Evolutionary conservation across 1,140 invertebrate genomes (phyloP), one percentile per base, ranked within the genome.

Genomic region (Drosophila dunni): DNA sequence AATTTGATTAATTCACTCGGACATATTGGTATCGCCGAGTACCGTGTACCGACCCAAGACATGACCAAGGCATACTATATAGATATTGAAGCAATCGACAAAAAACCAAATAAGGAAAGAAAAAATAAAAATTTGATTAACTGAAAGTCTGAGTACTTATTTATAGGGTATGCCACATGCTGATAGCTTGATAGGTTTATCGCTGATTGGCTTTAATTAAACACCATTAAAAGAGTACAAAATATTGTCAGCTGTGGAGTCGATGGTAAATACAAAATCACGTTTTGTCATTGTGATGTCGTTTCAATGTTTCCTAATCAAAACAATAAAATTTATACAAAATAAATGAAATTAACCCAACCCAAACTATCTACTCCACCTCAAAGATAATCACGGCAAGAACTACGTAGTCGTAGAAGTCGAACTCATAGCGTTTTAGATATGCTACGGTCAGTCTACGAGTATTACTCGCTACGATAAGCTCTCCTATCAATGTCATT

Each of bases 191-290:
- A 83, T 86, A 13, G 50, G 40, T 44, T 75, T 88, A 88, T 88
- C 83, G 74, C 81, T 88, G 84, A 89, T 89, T 89, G 81, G 78
- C 57, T 84, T 89, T 89, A 89, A 89, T 89, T 89, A 89, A 89
- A 89, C 84, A 81, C 81, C 75, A 89, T 90, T 89, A 89, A 89
- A 76, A 74, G 64, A 80, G 74, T 82, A 79, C 58, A 68, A 74
- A 76, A 81, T 67, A 88, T 80, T 88, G 84, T 88, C 83, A 88
- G 79, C 75, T 50, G 34, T 66, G 38, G 63, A 78, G 67, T 46
- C 62, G 69, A 68, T 54, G 65, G 66, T 63, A 77, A 65, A 81
- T 82, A 56, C 53, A 29, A 90, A 82, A 90, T 90, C 81, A 90
- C 69, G 79, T 78, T 82, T 82, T 82, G 86, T 90, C 79, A 74